Percentiles rank a stretch among this genome's conserved stretches.
These are phyloP conservation scores for Chelon labrosus DNA, from an alignment of 2,797 vertebrate species.

Conservation along the genomic window DNA sequence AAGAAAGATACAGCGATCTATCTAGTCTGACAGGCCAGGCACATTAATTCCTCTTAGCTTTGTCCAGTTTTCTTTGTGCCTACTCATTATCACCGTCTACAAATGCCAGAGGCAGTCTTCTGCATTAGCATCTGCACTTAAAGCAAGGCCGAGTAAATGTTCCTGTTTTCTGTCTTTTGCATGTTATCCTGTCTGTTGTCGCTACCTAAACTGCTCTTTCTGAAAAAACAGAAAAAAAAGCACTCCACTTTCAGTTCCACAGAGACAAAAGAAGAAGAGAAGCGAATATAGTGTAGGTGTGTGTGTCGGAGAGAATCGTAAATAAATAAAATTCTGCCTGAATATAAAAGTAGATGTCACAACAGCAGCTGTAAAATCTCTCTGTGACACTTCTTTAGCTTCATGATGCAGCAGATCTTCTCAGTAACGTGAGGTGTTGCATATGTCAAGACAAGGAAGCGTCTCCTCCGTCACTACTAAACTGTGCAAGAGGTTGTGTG, in stretches of 20 bases:
- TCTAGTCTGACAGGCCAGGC: conserved; percentile 71
- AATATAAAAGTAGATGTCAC: conserved; percentile 13
- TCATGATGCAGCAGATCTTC: conserved; percentile 1
- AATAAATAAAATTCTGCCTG: background rate
- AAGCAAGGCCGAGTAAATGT: conserved; percentile 16
- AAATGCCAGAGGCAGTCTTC: conserved; percentile 30
- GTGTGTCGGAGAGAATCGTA: background rate
- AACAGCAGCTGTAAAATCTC: background rate
- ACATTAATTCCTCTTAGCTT: conserved; percentile 54
- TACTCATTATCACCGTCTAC: conserved; percentile 47
- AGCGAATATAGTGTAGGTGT: conserved; percentile 15
- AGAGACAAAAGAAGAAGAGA: conserved; percentile 31
- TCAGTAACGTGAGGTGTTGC: conserved; percentile 13
- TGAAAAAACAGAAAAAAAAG: conserved; percentile 2
- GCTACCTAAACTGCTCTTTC: background rate
- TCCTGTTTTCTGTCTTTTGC: background rate
- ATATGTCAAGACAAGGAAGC: conserved; percentile 31
- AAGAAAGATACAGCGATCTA: conserved; percentile 50
- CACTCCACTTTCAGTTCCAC: conserved; percentile 55
- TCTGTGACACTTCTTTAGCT: background rate
- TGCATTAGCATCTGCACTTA: conserved; percentile 24
- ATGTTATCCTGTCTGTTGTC: conserved; percentile 8
- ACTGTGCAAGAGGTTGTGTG: conserved; percentile 37
- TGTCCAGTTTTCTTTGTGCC: conserved; percentile 49
- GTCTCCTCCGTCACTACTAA: conserved; percentile 8